phyloP scores from a whole-genome alignment of 2,797 vertebrate species.

The Sebastolobus alascanus region DNA sequence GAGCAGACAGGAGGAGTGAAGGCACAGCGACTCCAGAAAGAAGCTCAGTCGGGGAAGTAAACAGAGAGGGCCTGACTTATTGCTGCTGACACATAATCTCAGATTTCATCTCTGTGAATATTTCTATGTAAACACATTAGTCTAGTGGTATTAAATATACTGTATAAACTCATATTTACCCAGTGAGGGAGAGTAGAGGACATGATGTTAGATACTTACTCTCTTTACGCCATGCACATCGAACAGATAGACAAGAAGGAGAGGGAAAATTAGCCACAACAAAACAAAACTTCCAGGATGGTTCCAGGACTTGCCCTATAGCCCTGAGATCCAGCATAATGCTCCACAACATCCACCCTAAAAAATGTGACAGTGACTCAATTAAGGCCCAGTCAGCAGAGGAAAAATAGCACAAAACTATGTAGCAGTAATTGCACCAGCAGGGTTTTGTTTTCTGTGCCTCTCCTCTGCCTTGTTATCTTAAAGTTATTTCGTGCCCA shows the following conservation, averaged over 20 bases:
- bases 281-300: neutral
- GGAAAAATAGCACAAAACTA: conserved; percentile 32
- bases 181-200: neutral
- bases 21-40: conserved; percentile 31
- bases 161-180: conserved; percentile 14
- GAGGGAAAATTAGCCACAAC: neutral
- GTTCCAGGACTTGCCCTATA: neutral
- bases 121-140: conserved; percentile 14
- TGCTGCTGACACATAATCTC: conserved; percentile 16
- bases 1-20: conserved; percentile 54
- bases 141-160: conserved; percentile 6
- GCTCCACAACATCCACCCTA: neutral
- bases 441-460: conserved; percentile 43
- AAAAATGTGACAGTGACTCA: conserved; percentile 29
- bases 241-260: neutral
- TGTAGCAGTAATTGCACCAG: conserved; percentile 51
- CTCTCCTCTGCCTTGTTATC: conserved; percentile 58
- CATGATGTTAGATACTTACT: neutral
- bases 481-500: conserved; percentile 53
- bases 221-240: neutral
- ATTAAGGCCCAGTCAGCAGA: conserved; percentile 38
- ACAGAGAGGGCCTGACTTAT: conserved; percentile 19
- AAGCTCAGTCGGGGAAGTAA: conserved; percentile 39
- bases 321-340: neutral
- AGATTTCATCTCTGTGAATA: conserved; percentile 27